These are phyloP conservation scores for Zaprionus bogoriensis DNA, from an alignment of 2,888 invertebrate species.

Conservation along the genomic window DNA sequence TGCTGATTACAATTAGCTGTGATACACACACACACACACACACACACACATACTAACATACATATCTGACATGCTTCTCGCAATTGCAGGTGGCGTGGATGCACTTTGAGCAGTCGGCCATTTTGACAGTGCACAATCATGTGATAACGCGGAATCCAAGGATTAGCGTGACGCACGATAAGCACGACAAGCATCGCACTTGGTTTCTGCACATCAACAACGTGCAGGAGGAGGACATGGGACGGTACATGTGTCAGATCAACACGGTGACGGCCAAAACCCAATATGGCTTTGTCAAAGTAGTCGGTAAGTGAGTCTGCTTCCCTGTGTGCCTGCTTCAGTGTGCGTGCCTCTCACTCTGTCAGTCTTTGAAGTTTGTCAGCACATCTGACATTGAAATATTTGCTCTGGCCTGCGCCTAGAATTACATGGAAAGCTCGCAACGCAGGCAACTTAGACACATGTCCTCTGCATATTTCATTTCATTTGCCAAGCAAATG, in stretches of 20 bases:
- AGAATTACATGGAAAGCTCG: conserved; percentile 38
- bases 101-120: conserved; percentile 96
- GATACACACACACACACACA: background rate
- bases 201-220: conserved; percentile 97
- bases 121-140: conserved; percentile 95
- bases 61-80: background rate
- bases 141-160: conserved; percentile 96
- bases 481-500: conserved; percentile 60
- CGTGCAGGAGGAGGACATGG: conserved; percentile 95
- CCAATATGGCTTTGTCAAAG: conserved; percentile 95
- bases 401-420: conserved; percentile 48
- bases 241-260: conserved; percentile 97
- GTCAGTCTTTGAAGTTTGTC: conserved; percentile 38
- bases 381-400: conserved; percentile 50
- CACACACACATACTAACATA: background rate
- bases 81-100: conserved; percentile 95
- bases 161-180: conserved; percentile 95
- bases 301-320: conserved; percentile 88
- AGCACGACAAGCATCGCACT: conserved; percentile 90
- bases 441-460: conserved; percentile 45
- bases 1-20: conserved; percentile 17
- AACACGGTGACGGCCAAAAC: conserved; percentile 96
- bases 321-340: background rate
- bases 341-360: conserved; percentile 1
- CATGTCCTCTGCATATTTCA: conserved; percentile 70